Conservation (phyloP, 2,888 invertebrate genomes). For the Eutolmus rufibarbis region DNA sequence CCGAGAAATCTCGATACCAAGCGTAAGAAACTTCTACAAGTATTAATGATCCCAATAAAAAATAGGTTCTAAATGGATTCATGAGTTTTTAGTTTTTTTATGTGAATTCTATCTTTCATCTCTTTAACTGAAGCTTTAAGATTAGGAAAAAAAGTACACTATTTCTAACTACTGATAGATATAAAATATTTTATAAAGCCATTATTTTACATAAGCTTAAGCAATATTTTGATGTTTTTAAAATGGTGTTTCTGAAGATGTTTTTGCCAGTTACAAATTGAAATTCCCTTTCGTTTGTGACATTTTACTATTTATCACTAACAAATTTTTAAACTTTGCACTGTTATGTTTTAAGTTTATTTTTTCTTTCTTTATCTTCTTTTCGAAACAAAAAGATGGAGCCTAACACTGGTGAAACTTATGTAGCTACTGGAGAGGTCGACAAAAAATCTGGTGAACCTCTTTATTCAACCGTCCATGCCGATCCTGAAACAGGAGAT, state of each 20-base stretch:
- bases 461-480: conserved; percentile 63
- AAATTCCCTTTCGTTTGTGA: background rate
- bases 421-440: conserved; percentile 73
- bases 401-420: conserved; percentile 72
- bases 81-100: background rate
- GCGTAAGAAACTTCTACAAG: background rate
- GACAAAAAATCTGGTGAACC: conserved; percentile 78
- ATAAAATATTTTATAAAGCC: too few species aligned
- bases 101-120: too few species aligned
- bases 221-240: too few species aligned
- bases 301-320: background rate
- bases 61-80: background rate
- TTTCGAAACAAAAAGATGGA: conserved; percentile 62
- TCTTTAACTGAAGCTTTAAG: too few species aligned
- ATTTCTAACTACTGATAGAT: background rate
- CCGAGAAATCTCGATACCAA: too few species aligned
- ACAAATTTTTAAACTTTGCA: background rate
- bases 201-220: background rate
- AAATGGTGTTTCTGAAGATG: background rate
- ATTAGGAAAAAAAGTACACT: too few species aligned
- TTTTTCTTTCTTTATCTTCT: background rate
- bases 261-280: too few species aligned
- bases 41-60: background rate
- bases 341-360: background rate
- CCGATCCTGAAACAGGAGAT: conserved; percentile 69